Conservation (phyloP, 2,888 invertebrate genomes). For the Galerucella pusilla region DNA sequence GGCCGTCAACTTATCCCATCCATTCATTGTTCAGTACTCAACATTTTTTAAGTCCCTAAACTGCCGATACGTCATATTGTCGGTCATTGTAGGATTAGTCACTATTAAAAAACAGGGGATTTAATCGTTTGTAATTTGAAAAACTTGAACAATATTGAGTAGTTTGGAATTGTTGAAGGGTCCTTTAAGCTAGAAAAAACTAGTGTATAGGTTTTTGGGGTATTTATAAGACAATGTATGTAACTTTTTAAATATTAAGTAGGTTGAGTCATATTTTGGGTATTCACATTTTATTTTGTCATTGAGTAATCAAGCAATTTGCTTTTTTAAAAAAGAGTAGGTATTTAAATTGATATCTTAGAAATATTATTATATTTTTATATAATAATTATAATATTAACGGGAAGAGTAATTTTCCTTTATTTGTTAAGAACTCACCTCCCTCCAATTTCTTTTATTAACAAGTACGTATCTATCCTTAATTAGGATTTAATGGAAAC, state of each 20-base stretch:
- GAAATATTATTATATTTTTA: too few species aligned
- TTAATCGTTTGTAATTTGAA: neutral
- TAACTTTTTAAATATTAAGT: too few species aligned
- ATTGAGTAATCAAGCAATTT: too few species aligned
- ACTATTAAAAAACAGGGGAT: conserved; percentile 15
- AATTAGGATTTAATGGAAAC: neutral
- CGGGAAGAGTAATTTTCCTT: neutral
- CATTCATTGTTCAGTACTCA: conserved; percentile 38
- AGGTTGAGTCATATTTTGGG: too few species aligned
- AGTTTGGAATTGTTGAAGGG: neutral
- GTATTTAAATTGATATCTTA: too few species aligned
- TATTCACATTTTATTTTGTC: too few species aligned
- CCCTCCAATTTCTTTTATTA: neutral
- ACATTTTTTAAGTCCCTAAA: conserved; percentile 24
- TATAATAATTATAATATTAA: too few species aligned
- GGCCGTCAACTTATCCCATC: conserved; percentile 41
- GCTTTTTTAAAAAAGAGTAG: too few species aligned
- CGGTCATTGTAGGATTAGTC: conserved; percentile 17
- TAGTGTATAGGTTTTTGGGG: neutral
- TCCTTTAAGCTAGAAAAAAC: neutral
- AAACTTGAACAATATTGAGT: neutral
- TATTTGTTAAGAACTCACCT: neutral
- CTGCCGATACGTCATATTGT: conserved; percentile 23
- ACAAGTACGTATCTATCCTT: neutral
- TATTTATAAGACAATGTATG: too few species aligned